Evolutionary conservation across 2,797 vertebrate species (phyloP).

Genomic region (Parauchenoglanis ngamensis): DNA sequence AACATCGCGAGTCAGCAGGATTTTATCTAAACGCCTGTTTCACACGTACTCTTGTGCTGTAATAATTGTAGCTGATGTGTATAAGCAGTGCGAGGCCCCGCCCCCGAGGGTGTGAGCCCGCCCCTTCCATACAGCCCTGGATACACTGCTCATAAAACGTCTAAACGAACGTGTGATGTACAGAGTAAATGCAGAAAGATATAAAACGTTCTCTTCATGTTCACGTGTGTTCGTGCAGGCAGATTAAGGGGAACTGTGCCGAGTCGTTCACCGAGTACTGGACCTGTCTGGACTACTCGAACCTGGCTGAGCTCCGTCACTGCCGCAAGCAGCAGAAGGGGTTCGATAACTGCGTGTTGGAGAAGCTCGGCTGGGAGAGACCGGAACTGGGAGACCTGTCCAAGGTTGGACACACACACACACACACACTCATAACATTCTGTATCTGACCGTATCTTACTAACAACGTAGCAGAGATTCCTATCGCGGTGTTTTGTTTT

Average conservation of each 20-base stretch:
- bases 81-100: not conserved
- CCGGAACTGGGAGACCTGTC: conserved; percentile 91
- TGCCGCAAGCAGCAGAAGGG: conserved; percentile 87
- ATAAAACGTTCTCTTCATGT: not conserved
- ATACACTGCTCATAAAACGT: not conserved
- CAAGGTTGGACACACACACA: conserved; percentile 79
- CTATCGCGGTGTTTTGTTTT: not conserved
- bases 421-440: not conserved
- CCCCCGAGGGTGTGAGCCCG: not conserved
- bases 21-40: not conserved
- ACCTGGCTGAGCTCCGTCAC: conserved; percentile 75
- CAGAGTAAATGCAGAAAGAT: not conserved
- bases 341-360: conserved; percentile 91
- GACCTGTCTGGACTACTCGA: conserved; percentile 89
- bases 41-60: not conserved
- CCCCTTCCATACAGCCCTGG: not conserved
- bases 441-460: not conserved
- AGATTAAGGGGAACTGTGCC: conserved; percentile 88
- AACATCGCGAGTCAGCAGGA: not conserved
- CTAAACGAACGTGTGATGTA: not conserved
- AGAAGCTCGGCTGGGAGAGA: conserved; percentile 94
- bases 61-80: not conserved
- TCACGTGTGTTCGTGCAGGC: conserved; percentile 70
- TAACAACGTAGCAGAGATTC: not conserved
- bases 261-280: conserved; percentile 97